These are phyloP conservation scores for Orthosia incerta DNA, from an alignment of 2,888 invertebrate genomes.

Conservation along the genomic window DNA sequence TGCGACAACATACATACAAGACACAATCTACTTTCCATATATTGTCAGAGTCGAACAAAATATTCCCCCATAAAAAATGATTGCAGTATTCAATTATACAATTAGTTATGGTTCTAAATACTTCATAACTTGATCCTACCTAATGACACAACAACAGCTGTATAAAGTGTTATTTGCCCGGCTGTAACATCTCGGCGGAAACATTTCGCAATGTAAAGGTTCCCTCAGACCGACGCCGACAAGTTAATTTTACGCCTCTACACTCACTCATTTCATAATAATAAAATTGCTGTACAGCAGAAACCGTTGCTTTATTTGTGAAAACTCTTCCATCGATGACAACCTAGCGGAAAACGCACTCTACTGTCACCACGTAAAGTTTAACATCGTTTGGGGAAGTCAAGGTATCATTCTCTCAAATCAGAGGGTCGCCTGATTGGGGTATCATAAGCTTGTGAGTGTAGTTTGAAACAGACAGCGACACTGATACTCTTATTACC, in stretches of 20 bases:
- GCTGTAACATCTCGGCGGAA: conserved; percentile 59
- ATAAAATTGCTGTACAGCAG: conserved; percentile 75
- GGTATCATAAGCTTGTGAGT: conserved; percentile 84
- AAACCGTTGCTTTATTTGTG: conserved; percentile 73
- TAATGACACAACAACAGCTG: conserved; percentile 59
- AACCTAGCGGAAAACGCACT: conserved; percentile 41
- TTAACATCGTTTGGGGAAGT: conserved; percentile 56
- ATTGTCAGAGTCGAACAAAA: conserved; percentile 4
- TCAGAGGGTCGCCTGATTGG: conserved; percentile 85
- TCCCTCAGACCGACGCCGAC: conserved; percentile 65
- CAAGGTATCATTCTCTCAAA: conserved; percentile 71
- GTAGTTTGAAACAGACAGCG: conserved; percentile 83
- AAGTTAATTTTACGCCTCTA: conserved; percentile 78
- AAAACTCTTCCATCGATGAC: conserved; percentile 63
- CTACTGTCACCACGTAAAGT: conserved; percentile 56
- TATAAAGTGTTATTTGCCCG: conserved; percentile 60
- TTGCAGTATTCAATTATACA: conserved; percentile 33
- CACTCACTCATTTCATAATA: conserved; percentile 77
- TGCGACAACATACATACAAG: background rate
- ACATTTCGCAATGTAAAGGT: conserved; percentile 64
- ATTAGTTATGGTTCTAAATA: conserved; percentile 38
- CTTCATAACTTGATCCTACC: conserved; percentile 40
- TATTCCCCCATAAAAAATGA: conserved; percentile 32
- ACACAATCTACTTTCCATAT: conserved; percentile 3
- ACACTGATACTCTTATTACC: conserved; percentile 83